Base-by-base conservation (phyloP, 2,797 vertebrate species). In the Lutra lutra region DNA sequence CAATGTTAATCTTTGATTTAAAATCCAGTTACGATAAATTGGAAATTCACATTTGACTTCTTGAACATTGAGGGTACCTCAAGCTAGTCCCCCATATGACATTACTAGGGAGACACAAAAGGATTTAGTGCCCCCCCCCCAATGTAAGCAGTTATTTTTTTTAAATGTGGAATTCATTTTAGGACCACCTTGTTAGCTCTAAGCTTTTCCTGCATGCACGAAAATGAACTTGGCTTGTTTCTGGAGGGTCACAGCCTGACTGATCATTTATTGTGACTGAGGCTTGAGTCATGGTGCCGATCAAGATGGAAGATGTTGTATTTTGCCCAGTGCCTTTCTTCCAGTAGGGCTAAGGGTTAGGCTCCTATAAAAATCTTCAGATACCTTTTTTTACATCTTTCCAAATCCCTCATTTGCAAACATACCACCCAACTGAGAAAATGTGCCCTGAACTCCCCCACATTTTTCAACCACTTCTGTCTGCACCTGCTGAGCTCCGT, bases 1-100 rank as follows among this genome's bases (percentile, higher is more conserved):
- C 1, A 0, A 3, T n/a, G 43, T 58, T 70, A 23, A 48, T 56
- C 40, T 89, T 75, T 48, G 27, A 84, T 32, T 93, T 77, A 72
- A 91, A 72, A 73, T 85, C 15, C n/a, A 23, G 0, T 66, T 43
- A 60, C 18, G 29, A 38, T 32, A 77, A 18, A 56, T 25, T 40
- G 25, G 66, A 86, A 68, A 88, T 38, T 72, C 46, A 79, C 15
- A 48, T 87, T 92, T 62, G 84, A 89, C 73, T 58, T 56, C 21
- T 64, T 64, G 54, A 89, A 56, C 5, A 17, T 78, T 60, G 56
- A 21, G 27, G 17, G 35, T 54, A 1, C 21, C n/a, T 32, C 15
- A 38, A 64, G 29, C 38, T 5, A n/a, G 7, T 79, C 3, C 18
- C 32, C 27, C 3, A 0, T 7, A 13, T n/a, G 21, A 7, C 20